Evolutionary conservation across 2,888 invertebrate genomes (phyloP), one percentile per base, ranked within the genome.

Genomic region (Agonopterix alstromeriana): DNA sequence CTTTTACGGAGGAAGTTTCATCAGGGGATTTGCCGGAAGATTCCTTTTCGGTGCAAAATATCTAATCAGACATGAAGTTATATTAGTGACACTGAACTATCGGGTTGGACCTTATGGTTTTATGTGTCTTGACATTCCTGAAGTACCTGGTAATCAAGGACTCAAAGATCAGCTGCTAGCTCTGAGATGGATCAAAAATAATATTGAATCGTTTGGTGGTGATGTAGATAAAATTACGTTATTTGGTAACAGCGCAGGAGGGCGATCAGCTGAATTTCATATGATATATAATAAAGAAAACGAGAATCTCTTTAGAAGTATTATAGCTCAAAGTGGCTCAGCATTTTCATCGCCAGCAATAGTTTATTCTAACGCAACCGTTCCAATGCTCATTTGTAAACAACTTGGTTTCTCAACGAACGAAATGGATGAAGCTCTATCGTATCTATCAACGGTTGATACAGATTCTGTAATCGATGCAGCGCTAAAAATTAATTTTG

Each of bases 131-230:
- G 68, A 75, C 35, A 70, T 57, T 8, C 73, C 76, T 1, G 74
- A 70, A 43, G 65, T 77, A 0, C 74, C 80, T 0, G 83, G 82
- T 0, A 82, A 81, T 45, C 73, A 77, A 50, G 80, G 79, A 0
- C 52, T 80, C 1, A 78, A 27, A 59, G 82, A 82, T 48, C 82
- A 80, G 53, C 48, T 64, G 0, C 27, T 65, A 14, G 80, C 73
- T 8, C 36, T 82, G 7, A 62, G 58, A 49, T 82, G 80, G 80
- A 48, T 81, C 0, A 70, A 58, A 45, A 57, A 74, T 1, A 77
- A 82, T 48, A 77, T 82, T 10, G 63, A 55, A 38, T 61, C 60
- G 0, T 82, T 81, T 49, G 79, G 79, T 3, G 80, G 82, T 2
- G 72, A 82, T 50, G 49, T 50, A 0, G 57, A 67, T 11, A 65